These are phyloP conservation scores for Cydia amplana DNA, from an alignment of 1,140 invertebrate species.

Conservation along the genomic window DNA sequence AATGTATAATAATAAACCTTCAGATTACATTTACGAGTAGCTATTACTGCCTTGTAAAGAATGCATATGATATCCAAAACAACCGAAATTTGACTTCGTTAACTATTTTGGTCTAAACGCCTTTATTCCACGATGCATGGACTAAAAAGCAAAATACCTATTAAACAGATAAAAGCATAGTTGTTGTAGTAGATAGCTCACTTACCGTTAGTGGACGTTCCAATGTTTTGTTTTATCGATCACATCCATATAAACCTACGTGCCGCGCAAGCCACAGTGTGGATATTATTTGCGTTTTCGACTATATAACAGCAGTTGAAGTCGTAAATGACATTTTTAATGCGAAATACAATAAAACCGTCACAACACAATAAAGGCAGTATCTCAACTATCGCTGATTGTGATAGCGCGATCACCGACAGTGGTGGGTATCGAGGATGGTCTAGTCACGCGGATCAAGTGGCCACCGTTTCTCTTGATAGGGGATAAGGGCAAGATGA, in stretches of 20 bases:
- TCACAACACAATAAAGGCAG: constrained; percentile 44
- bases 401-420: constrained; percentile 45
- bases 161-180: too few relatives aligned
- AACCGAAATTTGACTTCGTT: too few relatives aligned
- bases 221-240: constrained; percentile 1
- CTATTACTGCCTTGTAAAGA: too few relatives aligned
- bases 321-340: constrained; percentile 43
- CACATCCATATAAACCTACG: not conserved
- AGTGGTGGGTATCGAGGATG: constrained; percentile 38
- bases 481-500: constrained; percentile 61
- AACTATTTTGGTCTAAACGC: too few relatives aligned
- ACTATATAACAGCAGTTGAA: constrained; percentile 19
- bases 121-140: too few relatives aligned
- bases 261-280: not conserved
- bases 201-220: constrained; percentile 3
- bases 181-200: not conserved
- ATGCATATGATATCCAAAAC: too few relatives aligned
- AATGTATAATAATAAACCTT: too few relatives aligned
- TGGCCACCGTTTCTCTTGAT: constrained; percentile 48
- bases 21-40: too few relatives aligned
- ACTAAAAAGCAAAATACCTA: too few relatives aligned
- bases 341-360: constrained; percentile 39
- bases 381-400: constrained; percentile 42
- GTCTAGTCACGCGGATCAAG: constrained; percentile 57
- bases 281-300: constrained; percentile 1